phyloP scores from a whole-genome alignment of 1,140 invertebrate genomes.

The Ptiloglossa arizonensis region DNA sequence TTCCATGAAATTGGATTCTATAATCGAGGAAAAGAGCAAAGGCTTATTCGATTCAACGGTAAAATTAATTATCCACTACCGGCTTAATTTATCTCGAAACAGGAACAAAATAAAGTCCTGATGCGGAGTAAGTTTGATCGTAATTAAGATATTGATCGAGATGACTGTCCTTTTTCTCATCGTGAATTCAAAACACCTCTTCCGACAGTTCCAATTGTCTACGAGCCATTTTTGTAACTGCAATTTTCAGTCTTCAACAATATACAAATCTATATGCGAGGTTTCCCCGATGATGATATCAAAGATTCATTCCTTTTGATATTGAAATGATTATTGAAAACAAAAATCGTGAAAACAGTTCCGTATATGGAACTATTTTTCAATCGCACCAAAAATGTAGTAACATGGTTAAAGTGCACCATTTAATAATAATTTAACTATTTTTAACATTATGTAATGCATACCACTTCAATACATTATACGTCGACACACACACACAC shows the following conservation, averaged over 20 bases:
- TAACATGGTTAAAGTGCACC: too few species aligned
- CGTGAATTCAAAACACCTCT: background rate
- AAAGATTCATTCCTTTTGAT: too few species aligned
- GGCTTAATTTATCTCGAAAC: slow-evolving; percentile 28
- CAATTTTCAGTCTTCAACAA: background rate
- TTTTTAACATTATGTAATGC: too few species aligned
- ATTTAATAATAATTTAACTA: too few species aligned
- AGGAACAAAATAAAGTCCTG: slow-evolving; percentile 7
- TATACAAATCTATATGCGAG: too few species aligned
- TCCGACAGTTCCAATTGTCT: background rate
- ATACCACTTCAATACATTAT: too few species aligned
- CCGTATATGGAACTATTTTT: background rate
- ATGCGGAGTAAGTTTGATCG: background rate
- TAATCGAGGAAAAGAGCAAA: background rate
- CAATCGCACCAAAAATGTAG: too few species aligned
- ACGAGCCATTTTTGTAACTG: slow-evolving; percentile 11
- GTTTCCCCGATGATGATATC: too few species aligned
- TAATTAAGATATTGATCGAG: slow-evolving; percentile 30
- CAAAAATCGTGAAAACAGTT: background rate
- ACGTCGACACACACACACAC: too few species aligned
- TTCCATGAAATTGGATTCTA: background rate
- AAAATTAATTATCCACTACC: slow-evolving; percentile 24
- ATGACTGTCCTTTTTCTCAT: slow-evolving; percentile 3
- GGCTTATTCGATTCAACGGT: background rate
- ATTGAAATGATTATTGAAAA: background rate